Conservation (phyloP, 2,113 vertebrate species). For the Xenopus laevis region DNA sequence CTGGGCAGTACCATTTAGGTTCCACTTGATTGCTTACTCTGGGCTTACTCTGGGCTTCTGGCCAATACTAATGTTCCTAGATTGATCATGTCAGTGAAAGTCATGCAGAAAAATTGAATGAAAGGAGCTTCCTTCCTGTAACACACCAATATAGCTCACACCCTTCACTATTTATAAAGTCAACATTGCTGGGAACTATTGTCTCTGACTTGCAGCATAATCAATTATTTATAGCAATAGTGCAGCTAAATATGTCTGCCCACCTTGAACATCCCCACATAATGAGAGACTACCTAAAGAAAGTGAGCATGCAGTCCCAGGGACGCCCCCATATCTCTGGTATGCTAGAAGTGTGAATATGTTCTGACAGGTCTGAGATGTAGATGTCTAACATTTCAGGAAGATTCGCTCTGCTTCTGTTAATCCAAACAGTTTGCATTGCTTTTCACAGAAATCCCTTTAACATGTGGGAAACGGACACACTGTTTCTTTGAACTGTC, state of each 20-base stretch:
- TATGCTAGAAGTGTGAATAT: conserved; percentile 52
- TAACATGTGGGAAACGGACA: conserved; percentile 20
- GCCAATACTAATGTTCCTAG: conserved; percentile 68
- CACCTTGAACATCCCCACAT: conserved; percentile 21
- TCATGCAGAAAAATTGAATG: conserved; percentile 67
- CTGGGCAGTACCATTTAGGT: conserved; percentile 45
- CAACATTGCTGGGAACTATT: conserved; percentile 58
- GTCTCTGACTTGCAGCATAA: conserved; percentile 53
- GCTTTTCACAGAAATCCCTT: conserved; percentile 46
- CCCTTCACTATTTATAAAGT: conserved; percentile 69
- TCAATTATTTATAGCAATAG: conserved; percentile 53
- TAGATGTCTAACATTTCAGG: conserved; percentile 48
- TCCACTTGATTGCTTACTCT: conserved; percentile 58
- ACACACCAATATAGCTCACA: conserved; percentile 63
- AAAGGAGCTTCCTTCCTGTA: conserved; percentile 68
- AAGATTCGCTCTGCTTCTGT: conserved; percentile 49
- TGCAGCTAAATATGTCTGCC: conserved; percentile 1
- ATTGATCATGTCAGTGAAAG: conserved; percentile 73
- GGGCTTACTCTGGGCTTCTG: conserved; percentile 60
- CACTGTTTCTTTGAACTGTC: conserved; percentile 31
- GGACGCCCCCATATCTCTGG: conserved; percentile 42
- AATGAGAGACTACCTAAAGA: conserved; percentile 14
- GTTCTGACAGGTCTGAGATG: conserved; percentile 57
- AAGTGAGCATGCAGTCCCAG: too few species aligned
- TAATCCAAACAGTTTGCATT: conserved; percentile 55